Evolutionary conservation across 1,140 invertebrate species (phyloP), one percentile per base, ranked within the genome.

Genomic region (Rhyzopertha dominica): DNA sequence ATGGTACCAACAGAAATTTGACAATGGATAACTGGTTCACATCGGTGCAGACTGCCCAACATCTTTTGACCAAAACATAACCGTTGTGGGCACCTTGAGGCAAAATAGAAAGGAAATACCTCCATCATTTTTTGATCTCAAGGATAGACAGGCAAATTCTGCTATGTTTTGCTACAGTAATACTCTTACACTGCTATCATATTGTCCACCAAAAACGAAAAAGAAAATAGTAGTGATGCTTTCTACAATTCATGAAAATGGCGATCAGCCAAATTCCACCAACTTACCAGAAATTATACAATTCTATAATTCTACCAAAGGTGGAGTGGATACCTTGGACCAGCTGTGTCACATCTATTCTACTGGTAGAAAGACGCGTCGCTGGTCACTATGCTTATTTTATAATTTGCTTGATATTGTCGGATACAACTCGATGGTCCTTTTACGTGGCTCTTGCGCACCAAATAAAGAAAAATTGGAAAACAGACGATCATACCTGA

Each of bases 61-160:
- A 48, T 32, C 51, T 68, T 39, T 56, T 44, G 51, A 34, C 59
- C 18, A 47, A 53, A 29, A 50, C 51, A 43, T 72, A 34, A 64
- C 66, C 20, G 54, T 67, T 39, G 56, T 70, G 10, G 71, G 69
- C 12, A 73, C 70, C 10, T 34, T 74, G 28, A 62, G 57, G 47
- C 71, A 67, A 61, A 71, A 72, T 47, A 71, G 71, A 61, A 53
- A 46, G 23, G 40, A 51, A 70, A 42, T 62, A 72, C 24, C 67
- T 69, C 34, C 10, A 29, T 37, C 9, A 38, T 45, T 45, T 39
- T n/a, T 42, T 13, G 17, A 28, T 29, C 9, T 28, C n/a, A 45
- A 28, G 25, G n/a, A 38, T 3, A 38, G 25, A 45, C 12, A 38
- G 34, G 29, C 3, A 43, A 32, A 43, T 19, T 17, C 5, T 2